Evolutionary conservation across 2,113 vertebrate species (phyloP), one percentile per base, ranked within the genome.

Genomic region (Pangasianodon hypophthalmus): DNA sequence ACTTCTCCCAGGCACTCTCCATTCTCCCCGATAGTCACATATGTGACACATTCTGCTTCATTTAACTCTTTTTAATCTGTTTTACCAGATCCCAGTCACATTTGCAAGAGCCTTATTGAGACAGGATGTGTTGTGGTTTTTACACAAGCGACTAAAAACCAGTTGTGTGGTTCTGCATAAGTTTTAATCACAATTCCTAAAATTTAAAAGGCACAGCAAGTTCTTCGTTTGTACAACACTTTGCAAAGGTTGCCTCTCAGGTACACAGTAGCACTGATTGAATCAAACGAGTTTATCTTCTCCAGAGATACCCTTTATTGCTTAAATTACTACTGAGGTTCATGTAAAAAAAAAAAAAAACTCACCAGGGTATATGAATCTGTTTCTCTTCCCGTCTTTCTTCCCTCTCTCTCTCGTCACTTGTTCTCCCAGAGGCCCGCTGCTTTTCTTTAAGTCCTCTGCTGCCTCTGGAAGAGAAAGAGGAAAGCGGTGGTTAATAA

Each of bases 331-430:
- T 24, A 5, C 26, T 3, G 41, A 77, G 73, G 21, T 44, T 79
- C 18, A 79, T 62, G 16, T 16, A 7, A 32, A 67, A n/a, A n/a
- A n/a, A n/a, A n/a, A n/a, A n/a, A n/a, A n/a, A 50, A 52, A 85
- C 88, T 91, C 88, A 91, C 90, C 90, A 41, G 80, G 29, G 21
- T 62, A 84, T 56, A 79, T 37, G 32, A 80, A 0, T 52, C 46
- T 44, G 13, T 50, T 13, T 18, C 41, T 89, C 41, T 73, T 26
- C 19, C n/a, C 41, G 29, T 24, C 26, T 80, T 56, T 56, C 62
- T 37, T 48, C 10, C 24, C 5, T 44, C 62, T 46, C 67, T 84
- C 29, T 60, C 11, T 41, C 37, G 44, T 79, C 4, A 29, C 24
- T 84, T 37, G 10, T 69, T 80, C 52, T 80, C 29, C 19, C 44